Conservation (phyloP, 2,888 invertebrate species). For the Drosophila melanosoma region DNA sequence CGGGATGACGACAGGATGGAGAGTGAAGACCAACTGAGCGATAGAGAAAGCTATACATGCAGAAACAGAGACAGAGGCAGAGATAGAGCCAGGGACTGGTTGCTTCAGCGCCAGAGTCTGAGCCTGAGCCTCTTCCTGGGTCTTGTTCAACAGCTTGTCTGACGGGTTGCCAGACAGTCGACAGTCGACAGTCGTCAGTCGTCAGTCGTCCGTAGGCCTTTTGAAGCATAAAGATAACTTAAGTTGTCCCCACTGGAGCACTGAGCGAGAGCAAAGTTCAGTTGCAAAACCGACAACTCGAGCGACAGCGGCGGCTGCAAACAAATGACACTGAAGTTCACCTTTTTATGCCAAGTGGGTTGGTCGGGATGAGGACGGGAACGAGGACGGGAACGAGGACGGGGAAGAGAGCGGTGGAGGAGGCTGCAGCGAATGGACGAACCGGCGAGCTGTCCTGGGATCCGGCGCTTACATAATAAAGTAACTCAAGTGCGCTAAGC, state of each 20-base stretch:
- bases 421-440: neutral
- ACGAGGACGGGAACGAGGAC: neutral
- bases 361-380: neutral
- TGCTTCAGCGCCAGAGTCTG: neutral
- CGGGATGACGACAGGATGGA: constrained; percentile 37
- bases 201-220: constrained; percentile 64
- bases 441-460: constrained; percentile 30
- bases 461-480: constrained; percentile 64
- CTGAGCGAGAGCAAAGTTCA: constrained; percentile 48
- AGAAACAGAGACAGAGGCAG: neutral
- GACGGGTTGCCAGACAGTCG: constrained; percentile 56
- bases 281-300: constrained; percentile 52
- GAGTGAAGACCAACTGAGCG: constrained; percentile 5
- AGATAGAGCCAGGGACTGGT: constrained; percentile 1
- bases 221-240: constrained; percentile 73
- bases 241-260: constrained; percentile 68
- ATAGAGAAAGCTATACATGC: neutral
- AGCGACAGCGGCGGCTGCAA: constrained; percentile 47
- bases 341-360: constrained; percentile 64
- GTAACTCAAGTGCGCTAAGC: constrained; percentile 63
- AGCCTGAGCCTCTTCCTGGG: constrained; percentile 3
- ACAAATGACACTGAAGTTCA: constrained; percentile 71
- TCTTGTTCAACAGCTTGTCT: constrained; percentile 59
- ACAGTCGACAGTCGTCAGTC: constrained; percentile 28
- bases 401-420: neutral